Base-by-base conservation (phyloP, 2,113 vertebrate genomes). In the Pseudopodoces humilis region DNA sequence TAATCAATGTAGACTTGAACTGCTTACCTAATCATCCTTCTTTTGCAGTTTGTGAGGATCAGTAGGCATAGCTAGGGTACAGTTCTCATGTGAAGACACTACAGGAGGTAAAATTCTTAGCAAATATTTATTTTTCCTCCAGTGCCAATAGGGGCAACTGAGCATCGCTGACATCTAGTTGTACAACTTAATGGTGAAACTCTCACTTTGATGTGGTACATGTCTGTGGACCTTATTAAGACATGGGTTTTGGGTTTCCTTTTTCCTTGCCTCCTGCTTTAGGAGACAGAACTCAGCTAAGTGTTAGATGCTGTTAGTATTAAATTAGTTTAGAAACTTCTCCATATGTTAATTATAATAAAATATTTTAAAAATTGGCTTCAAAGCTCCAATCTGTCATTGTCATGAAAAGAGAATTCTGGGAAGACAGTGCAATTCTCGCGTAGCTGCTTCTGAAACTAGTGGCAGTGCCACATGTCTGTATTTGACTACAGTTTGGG, bases 161-260 rank as follows among this genome's bases (percentile, higher is more conserved):
- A 44, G 46, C 21, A 58, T 22, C 0, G 0, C n/a, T 62, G 69
- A 37, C 1, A 3, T 50, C 31, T 8, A 62, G 15, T 30, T 55
- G 52, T 27, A 46, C 8, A 68, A 23, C 33, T 60, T 43, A 11
- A 27, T 35, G 44, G 33, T 27, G 39, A 68, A 75, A 71, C 31
- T 52, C 33, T 70, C 13, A n/a, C 28, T 80, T 65, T 50, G 23
- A 63, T 59, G 28, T 7, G 31, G 33, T 46, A 49, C 7, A 10
- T 69, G 13, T n/a, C 46, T 46, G 52, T 25, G 25, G 23, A 59
- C 12, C 21, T 43, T 39, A 55, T 14, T 21, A 75, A 67, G 5
- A 12, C 58, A 14, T 18, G 63, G 15, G 4, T 28, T 28, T 55
- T 25, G 39, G 21, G 4, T 4, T 30, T 31, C 28, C 3, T 53